Conservation (phyloP, 2,888 invertebrate genomes). For the Phengaris alcon region DNA sequence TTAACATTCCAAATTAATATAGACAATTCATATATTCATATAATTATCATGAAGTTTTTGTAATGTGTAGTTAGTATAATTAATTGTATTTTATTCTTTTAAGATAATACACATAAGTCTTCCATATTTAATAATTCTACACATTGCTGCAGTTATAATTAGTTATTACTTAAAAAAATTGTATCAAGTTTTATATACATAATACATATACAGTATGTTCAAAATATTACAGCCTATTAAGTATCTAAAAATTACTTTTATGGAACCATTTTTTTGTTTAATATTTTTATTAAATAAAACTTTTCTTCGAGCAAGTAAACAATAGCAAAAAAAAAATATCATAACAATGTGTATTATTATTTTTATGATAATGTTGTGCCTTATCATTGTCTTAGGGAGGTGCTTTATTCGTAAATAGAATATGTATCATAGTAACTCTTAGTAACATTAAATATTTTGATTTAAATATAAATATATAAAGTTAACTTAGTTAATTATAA, state of each 20-base stretch:
- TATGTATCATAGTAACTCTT: constrained; percentile 18
- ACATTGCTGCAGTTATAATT: neutral
- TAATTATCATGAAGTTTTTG: neutral
- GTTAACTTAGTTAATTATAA: constrained; percentile 16
- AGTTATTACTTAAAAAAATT: too few relatives aligned
- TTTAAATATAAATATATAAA: neutral
- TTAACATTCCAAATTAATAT: constrained; percentile 57
- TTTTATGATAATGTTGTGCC: constrained; percentile 36
- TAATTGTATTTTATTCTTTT: constrained; percentile 18
- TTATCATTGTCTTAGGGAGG: constrained; percentile 25
- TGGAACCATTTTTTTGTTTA: too few relatives aligned
- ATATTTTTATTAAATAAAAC: too few relatives aligned
- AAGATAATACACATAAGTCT: constrained; percentile 34
- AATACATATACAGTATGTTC: too few relatives aligned
- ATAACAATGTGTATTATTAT: constrained; percentile 16
- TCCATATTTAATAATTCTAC: constrained; percentile 31
- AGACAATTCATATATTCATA: neutral
- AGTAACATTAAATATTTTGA: constrained; percentile 3
- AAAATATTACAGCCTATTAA: too few relatives aligned
- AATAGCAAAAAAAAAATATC: neutral
- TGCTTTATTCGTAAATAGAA: constrained; percentile 28
- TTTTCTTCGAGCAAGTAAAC: too few relatives aligned
- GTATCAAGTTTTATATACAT: too few relatives aligned
- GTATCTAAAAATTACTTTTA: too few relatives aligned
- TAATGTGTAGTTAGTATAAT: constrained; percentile 8